Evolutionary conservation across 2,113 vertebrate species (phyloP).

Genomic region (Aspiorhynchus laticeps): DNA sequence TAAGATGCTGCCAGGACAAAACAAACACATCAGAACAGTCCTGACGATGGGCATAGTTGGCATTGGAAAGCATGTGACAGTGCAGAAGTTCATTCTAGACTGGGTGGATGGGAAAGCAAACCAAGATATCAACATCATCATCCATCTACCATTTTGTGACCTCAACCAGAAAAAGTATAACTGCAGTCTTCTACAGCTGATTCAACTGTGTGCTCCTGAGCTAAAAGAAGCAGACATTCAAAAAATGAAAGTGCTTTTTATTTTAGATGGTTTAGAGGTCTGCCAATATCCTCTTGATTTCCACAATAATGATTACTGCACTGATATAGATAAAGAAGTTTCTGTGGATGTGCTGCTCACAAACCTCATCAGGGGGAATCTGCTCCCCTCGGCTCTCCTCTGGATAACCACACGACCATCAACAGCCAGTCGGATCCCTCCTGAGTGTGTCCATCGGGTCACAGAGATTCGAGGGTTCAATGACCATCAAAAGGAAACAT

Average conservation of each 20-base stretch:
- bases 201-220: not conserved
- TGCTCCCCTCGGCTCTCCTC: slow-evolving; percentile 23
- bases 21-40: not conserved
- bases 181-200: slow-evolving; percentile 7
- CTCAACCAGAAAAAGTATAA: not conserved
- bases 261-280: slow-evolving; percentile 23
- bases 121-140: not conserved
- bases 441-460: not conserved
- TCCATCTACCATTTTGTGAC: not conserved
- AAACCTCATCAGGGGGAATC: slow-evolving; percentile 33
- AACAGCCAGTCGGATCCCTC: slow-evolving; percentile 13
- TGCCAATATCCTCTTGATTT: slow-evolving; percentile 35
- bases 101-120: slow-evolving; percentile 2
- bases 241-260: not conserved
- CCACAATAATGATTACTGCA: not conserved
- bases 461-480: slow-evolving; percentile 1
- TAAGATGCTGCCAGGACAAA: not conserved
- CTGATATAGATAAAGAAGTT: not conserved
- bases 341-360: slow-evolving; percentile 26
- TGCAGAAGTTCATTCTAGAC: slow-evolving; percentile 18
- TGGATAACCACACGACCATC: slow-evolving; percentile 19
- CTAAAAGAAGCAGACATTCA: not conserved
- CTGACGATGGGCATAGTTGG: slow-evolving; percentile 12
- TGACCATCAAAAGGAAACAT: not conserved
- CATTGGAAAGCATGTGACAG: slow-evolving; percentile 16